A percentile compares a stretch with the other conserved stretches of the same genome.
Conservation (phyloP, 2,797 vertebrate species). For the Zalophus californianus region DNA sequence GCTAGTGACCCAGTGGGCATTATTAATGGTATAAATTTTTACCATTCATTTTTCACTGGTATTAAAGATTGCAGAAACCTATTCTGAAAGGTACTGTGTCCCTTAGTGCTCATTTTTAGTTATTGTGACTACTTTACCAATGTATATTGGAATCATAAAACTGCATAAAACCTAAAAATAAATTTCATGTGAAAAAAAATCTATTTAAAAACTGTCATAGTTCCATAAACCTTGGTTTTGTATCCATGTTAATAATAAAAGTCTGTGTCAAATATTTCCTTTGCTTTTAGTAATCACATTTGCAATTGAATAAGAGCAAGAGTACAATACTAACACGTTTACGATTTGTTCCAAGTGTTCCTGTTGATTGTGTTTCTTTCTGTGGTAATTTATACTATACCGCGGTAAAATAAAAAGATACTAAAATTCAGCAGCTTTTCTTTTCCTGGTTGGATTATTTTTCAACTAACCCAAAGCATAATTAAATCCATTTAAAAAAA, state of each 20-base stretch:
- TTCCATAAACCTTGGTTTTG: constrained; percentile 30
- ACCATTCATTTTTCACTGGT: not conserved
- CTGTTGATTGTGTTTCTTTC: constrained; percentile 43
- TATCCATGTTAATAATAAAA: constrained; percentile 36
- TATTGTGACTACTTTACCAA: not conserved
- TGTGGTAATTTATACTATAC: not conserved
- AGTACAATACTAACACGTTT: not conserved
- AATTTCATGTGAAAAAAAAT: constrained; percentile 44
- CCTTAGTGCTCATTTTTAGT: not conserved
- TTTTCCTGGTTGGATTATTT: not conserved
- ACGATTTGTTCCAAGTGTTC: constrained; percentile 42
- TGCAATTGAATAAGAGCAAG: constrained; percentile 32
- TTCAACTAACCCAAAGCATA: not conserved
- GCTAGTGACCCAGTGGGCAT: not conserved
- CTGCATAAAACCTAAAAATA: constrained; percentile 43
- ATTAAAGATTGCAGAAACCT: constrained; percentile 25
- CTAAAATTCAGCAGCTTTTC: not conserved
- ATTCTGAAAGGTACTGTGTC: not conserved
- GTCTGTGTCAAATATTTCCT: constrained; percentile 7
- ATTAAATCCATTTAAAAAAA: constrained; percentile 49
- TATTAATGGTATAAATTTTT: not conserved
- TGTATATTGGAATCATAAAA: not conserved
- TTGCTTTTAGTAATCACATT: constrained; percentile 52
- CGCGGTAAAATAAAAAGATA: not conserved
- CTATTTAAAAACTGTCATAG: constrained; percentile 7